A percentile compares a stretch with the other conserved stretches of the same genome.
These are phyloP conservation scores for Callinectes sapidus DNA, from an alignment of 2,888 invertebrate species.

Conservation along the genomic window DNA sequence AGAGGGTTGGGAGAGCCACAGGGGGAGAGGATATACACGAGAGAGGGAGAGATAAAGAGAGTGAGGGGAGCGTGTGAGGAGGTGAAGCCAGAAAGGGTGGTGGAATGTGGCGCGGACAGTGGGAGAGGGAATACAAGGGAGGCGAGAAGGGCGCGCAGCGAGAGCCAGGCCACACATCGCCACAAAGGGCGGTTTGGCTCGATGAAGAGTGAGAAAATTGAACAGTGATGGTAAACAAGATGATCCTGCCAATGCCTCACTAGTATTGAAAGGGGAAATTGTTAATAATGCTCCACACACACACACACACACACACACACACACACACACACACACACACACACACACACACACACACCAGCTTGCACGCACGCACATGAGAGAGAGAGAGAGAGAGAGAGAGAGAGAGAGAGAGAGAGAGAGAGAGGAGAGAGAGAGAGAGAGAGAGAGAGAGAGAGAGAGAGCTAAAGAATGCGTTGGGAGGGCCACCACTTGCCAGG, in stretches of 20 bases:
- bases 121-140: conserved; percentile 16
- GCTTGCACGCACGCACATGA: too few relatives aligned
- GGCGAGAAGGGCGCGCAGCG: background rate
- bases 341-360: background rate
- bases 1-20: conserved; percentile 35
- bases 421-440: background rate
- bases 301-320: background rate
- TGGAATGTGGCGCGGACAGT: conserved; percentile 23
- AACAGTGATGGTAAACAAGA: background rate
- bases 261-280: background rate
- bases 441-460: background rate
- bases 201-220: conserved; percentile 3
- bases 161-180: background rate
- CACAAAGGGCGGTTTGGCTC: background rate
- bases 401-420: background rate
- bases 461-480: conserved; percentile 12
- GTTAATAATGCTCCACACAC: background rate
- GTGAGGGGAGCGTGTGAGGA: conserved; percentile 40
- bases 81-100: conserved; percentile 26
- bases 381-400: background rate
- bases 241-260: background rate
- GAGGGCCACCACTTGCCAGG: conserved; percentile 37
- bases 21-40: conserved; percentile 26
- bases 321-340: background rate
- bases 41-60: conserved; percentile 30